Evolutionary conservation across 1,140 invertebrate species (phyloP).

Genomic region (Drosophila trapezifrons): DNA sequence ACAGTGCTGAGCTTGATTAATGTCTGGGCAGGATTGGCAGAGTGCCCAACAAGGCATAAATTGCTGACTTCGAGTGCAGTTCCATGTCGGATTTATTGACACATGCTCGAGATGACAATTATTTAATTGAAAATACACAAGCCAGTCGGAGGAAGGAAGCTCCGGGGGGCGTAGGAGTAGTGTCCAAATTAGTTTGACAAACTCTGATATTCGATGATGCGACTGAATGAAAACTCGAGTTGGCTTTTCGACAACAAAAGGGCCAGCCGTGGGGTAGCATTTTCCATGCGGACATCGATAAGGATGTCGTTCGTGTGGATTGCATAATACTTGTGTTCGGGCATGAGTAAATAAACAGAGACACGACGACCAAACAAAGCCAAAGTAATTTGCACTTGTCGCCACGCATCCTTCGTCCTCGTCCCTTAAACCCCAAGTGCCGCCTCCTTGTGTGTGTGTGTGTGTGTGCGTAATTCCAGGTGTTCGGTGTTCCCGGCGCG

Average conservation of each 20-base stretch:
- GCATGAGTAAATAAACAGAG: constrained; percentile 53
- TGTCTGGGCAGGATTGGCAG: constrained; percentile 48
- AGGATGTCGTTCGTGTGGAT: constrained; percentile 28
- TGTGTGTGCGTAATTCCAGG: constrained; percentile 54
- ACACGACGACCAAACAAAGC: constrained; percentile 53
- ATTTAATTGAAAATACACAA: constrained; percentile 64
- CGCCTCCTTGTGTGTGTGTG: background rate
- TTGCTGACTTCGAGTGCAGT: constrained; percentile 30
- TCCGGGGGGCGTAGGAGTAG: background rate
- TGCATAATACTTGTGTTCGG: constrained; percentile 42
- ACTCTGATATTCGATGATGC: constrained; percentile 45
- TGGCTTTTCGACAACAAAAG: constrained; percentile 57
- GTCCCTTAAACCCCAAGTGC: background rate
- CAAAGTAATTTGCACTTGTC: constrained; percentile 63
- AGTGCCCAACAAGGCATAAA: constrained; percentile 44
- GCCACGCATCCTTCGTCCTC: background rate
- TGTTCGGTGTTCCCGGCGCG: constrained; percentile 53
- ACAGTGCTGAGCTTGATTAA: constrained; percentile 46
- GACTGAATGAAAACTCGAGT: constrained; percentile 23
- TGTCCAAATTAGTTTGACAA: constrained; percentile 55
- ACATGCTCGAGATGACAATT: constrained; percentile 46
- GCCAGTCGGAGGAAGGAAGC: constrained; percentile 6
- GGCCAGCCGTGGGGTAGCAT: constrained; percentile 40
- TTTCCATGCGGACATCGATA: constrained; percentile 66
- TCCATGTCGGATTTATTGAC: constrained; percentile 46